Evolutionary conservation across 2,113 vertebrate genomes (phyloP).

Genomic region (Mus musculus): DNA sequence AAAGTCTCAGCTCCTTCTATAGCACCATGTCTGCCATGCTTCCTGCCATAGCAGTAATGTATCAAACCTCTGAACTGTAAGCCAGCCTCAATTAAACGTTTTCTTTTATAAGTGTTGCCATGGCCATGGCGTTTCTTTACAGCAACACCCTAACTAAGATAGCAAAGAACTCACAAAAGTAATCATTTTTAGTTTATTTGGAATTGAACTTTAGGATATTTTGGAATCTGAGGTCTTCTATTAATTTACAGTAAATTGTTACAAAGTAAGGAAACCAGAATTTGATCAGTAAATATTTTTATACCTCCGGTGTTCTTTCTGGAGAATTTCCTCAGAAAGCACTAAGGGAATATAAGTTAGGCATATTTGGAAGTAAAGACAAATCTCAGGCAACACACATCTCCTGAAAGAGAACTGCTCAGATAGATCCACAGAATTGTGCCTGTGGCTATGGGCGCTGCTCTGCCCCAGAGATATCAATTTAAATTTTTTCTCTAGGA

Average conservation of each 20-base stretch:
- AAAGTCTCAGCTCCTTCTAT: background rate
- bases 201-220: constrained; percentile 19
- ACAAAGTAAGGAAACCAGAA: constrained; percentile 61
- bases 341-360: constrained; percentile 76
- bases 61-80: background rate
- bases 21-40: background rate
- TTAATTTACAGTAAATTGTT: constrained; percentile 52
- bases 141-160: background rate
- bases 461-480: constrained; percentile 67
- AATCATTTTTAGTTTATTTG: constrained; percentile 45
- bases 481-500: constrained; percentile 73
- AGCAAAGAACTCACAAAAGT: background rate
- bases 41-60: background rate
- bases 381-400: constrained; percentile 67
- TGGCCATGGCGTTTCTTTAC: background rate
- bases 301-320: constrained; percentile 61
- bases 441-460: constrained; percentile 61
- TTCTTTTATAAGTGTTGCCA: background rate
- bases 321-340: constrained; percentile 63
- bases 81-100: background rate
- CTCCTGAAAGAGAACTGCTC: constrained; percentile 69
- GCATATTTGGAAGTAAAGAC: constrained; percentile 72
- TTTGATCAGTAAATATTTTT: constrained; percentile 72
- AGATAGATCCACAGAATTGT: constrained; percentile 66
- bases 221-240: constrained; percentile 58